Percentiles rank a stretch among this genome's conserved stretches.
Evolutionary conservation across 2,797 vertebrate species (phyloP).

Genomic region (Molossus alvarezi): DNA sequence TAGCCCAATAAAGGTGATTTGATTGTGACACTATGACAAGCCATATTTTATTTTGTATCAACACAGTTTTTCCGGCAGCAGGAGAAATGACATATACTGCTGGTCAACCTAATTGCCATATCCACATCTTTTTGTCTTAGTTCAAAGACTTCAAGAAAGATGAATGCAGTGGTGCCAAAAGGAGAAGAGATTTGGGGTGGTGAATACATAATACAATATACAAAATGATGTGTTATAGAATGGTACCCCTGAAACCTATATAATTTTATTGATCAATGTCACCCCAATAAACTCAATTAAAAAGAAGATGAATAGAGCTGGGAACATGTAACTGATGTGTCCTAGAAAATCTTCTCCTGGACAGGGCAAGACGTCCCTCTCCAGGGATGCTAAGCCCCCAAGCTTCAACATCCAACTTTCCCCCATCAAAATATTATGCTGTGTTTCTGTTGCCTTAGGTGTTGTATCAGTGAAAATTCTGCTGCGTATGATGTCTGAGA

Average conservation of each 20-base stretch:
- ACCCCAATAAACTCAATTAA: background rate
- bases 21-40: background rate
- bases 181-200: background rate
- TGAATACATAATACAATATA: background rate
- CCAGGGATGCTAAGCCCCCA: too few species aligned
- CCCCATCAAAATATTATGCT: background rate
- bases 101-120: background rate
- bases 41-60: background rate
- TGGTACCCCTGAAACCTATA: background rate
- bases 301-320: background rate
- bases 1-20: background rate
- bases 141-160: constrained; percentile 41
- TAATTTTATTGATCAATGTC: background rate
- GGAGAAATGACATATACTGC: background rate
- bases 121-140: background rate
- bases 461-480: too few species aligned
- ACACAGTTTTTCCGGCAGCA: background rate
- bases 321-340: background rate
- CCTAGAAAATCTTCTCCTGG: background rate
- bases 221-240: background rate
- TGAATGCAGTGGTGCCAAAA: background rate
- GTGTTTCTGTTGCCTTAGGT: background rate
- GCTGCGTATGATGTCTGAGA: too few species aligned
- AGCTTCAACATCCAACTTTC: background rate
- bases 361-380: background rate